phyloP scores from a whole-genome alignment of 2,888 invertebrate genomes.

The Orthosia gracilis region DNA sequence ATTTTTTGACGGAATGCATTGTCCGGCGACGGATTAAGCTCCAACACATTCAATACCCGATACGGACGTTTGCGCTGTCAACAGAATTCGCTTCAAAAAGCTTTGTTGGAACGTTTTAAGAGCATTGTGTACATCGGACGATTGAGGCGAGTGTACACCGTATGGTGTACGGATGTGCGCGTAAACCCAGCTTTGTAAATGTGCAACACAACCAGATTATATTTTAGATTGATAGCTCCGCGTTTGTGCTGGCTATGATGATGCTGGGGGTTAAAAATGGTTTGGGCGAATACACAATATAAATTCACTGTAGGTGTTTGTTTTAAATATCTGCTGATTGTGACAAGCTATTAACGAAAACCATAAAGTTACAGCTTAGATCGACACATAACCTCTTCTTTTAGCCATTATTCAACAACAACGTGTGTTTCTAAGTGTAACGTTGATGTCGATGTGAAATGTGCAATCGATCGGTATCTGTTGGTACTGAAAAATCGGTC shows the following conservation, averaged over 20 bases:
- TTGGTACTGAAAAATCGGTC: too few species aligned
- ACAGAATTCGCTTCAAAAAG: conserved; percentile 67
- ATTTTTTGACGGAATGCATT: conserved; percentile 62
- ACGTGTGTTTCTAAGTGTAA: not conserved
- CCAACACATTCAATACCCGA: conserved; percentile 67
- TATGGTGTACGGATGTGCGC: conserved; percentile 12
- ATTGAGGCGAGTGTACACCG: conserved; percentile 56
- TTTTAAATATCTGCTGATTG: too few species aligned
- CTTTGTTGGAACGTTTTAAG: conserved; percentile 71
- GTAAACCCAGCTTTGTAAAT: conserved; percentile 56
- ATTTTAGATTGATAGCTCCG: conserved; percentile 44
- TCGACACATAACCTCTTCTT: too few species aligned
- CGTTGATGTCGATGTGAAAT: not conserved
- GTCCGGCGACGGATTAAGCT: conserved; percentile 69
- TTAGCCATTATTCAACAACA: too few species aligned
- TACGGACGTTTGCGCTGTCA: conserved; percentile 70
- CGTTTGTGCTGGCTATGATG: not conserved
- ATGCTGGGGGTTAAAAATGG: not conserved
- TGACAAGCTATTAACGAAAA: too few species aligned
- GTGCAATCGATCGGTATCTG: too few species aligned
- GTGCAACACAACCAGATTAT: conserved; percentile 55
- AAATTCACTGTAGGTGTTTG: not conserved
- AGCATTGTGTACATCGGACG: conserved; percentile 66
- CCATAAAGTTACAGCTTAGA: too few species aligned
- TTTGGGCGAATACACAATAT: not conserved